Conservation (phyloP, 1,140 invertebrate species). For the Saxidomus purpurata region DNA sequence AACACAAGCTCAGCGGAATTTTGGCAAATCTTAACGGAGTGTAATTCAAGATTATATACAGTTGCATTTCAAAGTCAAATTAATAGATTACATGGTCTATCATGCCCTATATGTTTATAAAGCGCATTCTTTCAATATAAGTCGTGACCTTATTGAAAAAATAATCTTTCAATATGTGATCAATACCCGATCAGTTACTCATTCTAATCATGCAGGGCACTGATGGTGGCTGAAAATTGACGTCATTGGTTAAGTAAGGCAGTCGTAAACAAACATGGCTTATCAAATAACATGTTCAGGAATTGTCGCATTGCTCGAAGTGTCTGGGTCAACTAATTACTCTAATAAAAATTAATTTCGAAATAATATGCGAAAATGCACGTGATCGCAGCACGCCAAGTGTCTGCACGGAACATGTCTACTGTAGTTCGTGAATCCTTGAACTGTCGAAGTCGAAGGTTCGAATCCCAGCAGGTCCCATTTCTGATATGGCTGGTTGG, state of each 20-base stretch:
- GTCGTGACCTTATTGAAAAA: constrained; percentile 4
- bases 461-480: no score
- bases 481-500: no score
- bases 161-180: constrained; percentile 25
- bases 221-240: background rate
- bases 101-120: constrained; percentile 3
- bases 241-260: background rate
- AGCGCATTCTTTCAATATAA: background rate
- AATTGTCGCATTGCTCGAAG: background rate
- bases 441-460: no score
- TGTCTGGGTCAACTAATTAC: constrained; percentile 19
- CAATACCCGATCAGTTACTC: constrained; percentile 57
- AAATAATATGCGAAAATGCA: background rate
- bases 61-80: constrained; percentile 19
- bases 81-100: background rate
- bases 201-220: background rate
- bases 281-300: background rate
- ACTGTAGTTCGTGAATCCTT: no score
- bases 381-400: no score
- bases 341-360: background rate
- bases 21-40: background rate
- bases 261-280: background rate
- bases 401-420: no score
- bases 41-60: constrained; percentile 27
- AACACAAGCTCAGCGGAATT: constrained; percentile 7